Percentiles rank a stretch among this genome's conserved stretches.
These are phyloP conservation scores for Drosophila micromelanica DNA, from an alignment of 1,140 invertebrate species.

Conservation along the genomic window DNA sequence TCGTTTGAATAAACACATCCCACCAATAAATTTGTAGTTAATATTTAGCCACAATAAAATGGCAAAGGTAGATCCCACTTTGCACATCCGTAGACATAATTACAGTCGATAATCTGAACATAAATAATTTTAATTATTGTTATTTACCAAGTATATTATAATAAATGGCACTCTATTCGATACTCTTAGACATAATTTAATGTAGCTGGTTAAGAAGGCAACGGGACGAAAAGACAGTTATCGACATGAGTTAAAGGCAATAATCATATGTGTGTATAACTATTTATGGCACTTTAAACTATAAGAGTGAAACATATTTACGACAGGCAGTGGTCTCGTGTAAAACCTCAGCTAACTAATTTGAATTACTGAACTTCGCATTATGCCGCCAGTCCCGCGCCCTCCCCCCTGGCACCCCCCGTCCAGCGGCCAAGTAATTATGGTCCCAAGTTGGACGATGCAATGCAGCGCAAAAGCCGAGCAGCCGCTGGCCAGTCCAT, in stretches of 20 bases:
- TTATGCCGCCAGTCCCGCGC: slow-evolving; percentile 17
- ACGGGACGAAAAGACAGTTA: no score
- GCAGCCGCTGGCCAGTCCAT: slow-evolving; percentile 4
- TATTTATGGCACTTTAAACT: slow-evolving; percentile 15
- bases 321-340: slow-evolving; percentile 1
- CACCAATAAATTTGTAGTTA: no score
- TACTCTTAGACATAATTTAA: slow-evolving; percentile 67
- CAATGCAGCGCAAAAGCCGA: slow-evolving; percentile 6
- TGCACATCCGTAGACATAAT: slow-evolving; percentile 65
- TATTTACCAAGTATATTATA: slow-evolving; percentile 79
- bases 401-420: background rate
- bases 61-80: slow-evolving; percentile 39
- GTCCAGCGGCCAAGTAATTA: slow-evolving; percentile 55
- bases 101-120: slow-evolving; percentile 75
- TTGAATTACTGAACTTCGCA: slow-evolving; percentile 71
- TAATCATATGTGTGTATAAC: slow-evolving; percentile 2
- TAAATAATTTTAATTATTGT: slow-evolving; percentile 83
- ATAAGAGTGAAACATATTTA: slow-evolving; percentile 9
- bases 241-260: background rate
- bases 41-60: background rate
- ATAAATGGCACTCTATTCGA: slow-evolving; percentile 69
- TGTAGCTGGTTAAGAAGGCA: slow-evolving; percentile 1
- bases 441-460: slow-evolving; percentile 49
- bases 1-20: no score
- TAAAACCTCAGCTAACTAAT: slow-evolving; percentile 67